A percentile compares a stretch with the other conserved stretches of the same genome.
phyloP scores from a whole-genome alignment of 2,888 invertebrate genomes.

The Nomada lathburiana region DNA sequence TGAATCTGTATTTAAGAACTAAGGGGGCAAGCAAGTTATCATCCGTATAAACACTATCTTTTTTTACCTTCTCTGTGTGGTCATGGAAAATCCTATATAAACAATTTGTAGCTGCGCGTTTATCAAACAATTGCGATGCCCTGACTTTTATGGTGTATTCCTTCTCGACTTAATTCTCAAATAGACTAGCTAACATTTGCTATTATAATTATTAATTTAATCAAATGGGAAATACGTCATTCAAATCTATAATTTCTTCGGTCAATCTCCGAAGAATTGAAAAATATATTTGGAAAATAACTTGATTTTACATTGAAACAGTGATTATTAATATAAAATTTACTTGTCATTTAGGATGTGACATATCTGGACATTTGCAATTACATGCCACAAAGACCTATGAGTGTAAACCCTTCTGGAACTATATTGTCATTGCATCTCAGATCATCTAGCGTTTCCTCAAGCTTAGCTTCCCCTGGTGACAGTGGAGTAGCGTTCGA shows the following conservation, averaged over 20 bases:
- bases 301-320: background rate
- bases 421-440: slow-evolving; percentile 81
- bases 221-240: background rate
- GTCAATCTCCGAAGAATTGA: background rate
- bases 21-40: slow-evolving; percentile 77
- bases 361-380: slow-evolving; percentile 83
- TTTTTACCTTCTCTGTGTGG: slow-evolving; percentile 44
- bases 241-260: background rate
- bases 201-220: background rate
- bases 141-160: background rate
- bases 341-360: slow-evolving; percentile 77
- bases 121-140: background rate
- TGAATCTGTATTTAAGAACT: slow-evolving; percentile 71
- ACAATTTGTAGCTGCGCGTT: slow-evolving; percentile 9
- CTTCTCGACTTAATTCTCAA: background rate
- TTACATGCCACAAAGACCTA: slow-evolving; percentile 83
- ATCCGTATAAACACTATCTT: slow-evolving; percentile 60
- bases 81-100: slow-evolving; percentile 57
- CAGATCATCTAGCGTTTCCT: slow-evolving; percentile 82
- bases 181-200: background rate
- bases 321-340: slow-evolving; percentile 7
- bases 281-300: background rate
- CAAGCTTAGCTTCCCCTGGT: slow-evolving; percentile 88
- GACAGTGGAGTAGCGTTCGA: slow-evolving; percentile 89
- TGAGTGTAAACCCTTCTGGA: slow-evolving; percentile 83